Conservation (phyloP, 2,113 vertebrate species). For the Egretta garzetta region DNA sequence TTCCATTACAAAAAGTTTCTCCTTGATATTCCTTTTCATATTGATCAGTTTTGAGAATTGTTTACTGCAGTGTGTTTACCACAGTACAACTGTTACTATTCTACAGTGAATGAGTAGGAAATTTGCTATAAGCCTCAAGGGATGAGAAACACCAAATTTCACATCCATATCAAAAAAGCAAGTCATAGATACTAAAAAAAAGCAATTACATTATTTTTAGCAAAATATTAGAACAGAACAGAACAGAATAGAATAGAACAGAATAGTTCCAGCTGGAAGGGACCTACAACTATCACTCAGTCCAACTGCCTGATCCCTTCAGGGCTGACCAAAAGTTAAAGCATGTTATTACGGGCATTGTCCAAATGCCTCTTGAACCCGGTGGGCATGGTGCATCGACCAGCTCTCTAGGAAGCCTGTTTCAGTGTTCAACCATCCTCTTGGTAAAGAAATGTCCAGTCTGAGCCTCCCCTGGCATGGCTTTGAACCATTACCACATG, state of each 20-base stretch:
- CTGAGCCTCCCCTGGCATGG: not conserved
- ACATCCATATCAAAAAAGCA: not conserved
- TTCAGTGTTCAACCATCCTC: not conserved
- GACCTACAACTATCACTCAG: not conserved
- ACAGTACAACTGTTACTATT: not conserved
- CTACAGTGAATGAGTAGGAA: not conserved
- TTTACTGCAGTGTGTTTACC: not conserved
- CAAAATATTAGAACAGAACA: not conserved
- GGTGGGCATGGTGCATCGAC: rapidly evolving
- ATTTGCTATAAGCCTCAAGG: not conserved
- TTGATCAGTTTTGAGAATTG: not conserved
- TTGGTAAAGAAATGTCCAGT: not conserved
- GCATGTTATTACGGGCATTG: not conserved
- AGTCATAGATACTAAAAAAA: not conserved
- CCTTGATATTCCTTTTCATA: not conserved
- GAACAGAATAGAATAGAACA: not conserved
- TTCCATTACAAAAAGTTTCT: not conserved
- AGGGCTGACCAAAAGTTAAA: not conserved
- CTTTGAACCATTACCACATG: not conserved
- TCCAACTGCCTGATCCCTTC: not conserved
- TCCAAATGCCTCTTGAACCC: not conserved
- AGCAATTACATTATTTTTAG: not conserved
- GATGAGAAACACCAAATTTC: not conserved
- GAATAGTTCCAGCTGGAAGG: not conserved
- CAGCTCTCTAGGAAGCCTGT: not conserved